phyloP scores from a whole-genome alignment of 1,140 invertebrate genomes.

The Physella acuta region DNA sequence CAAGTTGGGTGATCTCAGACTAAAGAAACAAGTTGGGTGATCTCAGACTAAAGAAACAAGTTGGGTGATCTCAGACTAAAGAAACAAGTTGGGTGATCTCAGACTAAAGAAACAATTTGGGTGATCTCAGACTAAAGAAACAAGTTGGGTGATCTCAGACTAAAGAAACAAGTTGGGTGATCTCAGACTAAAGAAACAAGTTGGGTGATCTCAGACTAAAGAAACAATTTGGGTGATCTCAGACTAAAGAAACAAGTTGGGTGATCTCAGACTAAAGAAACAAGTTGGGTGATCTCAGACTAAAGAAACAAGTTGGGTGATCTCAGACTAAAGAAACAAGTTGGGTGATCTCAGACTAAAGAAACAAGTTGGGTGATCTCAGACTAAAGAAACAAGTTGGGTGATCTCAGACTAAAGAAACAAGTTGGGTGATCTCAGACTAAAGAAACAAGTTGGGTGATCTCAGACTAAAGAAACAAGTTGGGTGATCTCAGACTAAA shows the following conservation, averaged over 20 bases:
- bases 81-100: not conserved
- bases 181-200: not conserved
- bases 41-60: not conserved
- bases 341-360: not conserved
- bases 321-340: not conserved
- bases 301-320: not conserved
- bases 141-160: not conserved
- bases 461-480: constrained; percentile 80
- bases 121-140: not conserved
- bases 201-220: not conserved
- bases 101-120: not conserved
- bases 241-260: not conserved
- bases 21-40: not conserved
- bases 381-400: not conserved
- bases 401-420: not conserved
- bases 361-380: not conserved
- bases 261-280: not conserved
- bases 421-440: not conserved
- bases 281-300: not conserved
- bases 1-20: not conserved
- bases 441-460: constrained; percentile 74
- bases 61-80: not conserved
- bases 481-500: constrained; percentile 78
- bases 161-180: not conserved
- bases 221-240: not conserved